phyloP scores from a whole-genome alignment of 2,888 invertebrate species.

The Periphyllus acericola region DNA sequence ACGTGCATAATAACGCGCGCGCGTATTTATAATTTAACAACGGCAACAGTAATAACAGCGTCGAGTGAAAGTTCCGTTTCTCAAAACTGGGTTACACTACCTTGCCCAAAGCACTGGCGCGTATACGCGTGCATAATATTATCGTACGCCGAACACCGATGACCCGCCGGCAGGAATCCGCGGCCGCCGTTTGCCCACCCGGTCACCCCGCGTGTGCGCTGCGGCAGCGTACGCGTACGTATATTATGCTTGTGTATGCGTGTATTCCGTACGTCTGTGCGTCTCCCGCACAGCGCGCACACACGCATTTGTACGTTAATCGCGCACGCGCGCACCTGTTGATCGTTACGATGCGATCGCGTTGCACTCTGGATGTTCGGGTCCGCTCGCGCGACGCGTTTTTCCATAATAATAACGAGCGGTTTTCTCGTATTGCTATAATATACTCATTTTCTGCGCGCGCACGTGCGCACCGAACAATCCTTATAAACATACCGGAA shows the following conservation, averaged over 20 bases:
- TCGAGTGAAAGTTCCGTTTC: constrained; percentile 57
- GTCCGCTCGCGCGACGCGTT: no score
- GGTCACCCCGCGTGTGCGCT: background rate
- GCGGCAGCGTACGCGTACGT: background rate
- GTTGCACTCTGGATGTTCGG: no score
- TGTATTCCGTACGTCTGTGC: no score
- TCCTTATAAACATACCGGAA: no score
- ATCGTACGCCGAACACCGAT: background rate
- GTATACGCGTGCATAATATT: background rate
- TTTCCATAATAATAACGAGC: no score
- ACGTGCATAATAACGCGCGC: background rate
- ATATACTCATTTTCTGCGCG: no score
- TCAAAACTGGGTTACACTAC: constrained; percentile 59
- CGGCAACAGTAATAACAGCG: background rate
- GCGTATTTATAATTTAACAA: constrained; percentile 12
- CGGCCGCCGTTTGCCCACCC: constrained; percentile 18
- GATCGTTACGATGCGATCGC: no score
- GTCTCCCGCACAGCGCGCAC: no score
- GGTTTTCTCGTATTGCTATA: no score
- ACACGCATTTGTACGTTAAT: no score
- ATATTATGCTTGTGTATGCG: background rate
- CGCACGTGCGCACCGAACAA: no score
- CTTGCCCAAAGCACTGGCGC: constrained; percentile 47
- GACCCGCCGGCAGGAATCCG: constrained; percentile 54
- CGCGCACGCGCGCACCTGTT: background rate